Base-by-base conservation (phyloP, 1,140 invertebrate genomes). In the Lysiphlebus fabarum region DNA sequence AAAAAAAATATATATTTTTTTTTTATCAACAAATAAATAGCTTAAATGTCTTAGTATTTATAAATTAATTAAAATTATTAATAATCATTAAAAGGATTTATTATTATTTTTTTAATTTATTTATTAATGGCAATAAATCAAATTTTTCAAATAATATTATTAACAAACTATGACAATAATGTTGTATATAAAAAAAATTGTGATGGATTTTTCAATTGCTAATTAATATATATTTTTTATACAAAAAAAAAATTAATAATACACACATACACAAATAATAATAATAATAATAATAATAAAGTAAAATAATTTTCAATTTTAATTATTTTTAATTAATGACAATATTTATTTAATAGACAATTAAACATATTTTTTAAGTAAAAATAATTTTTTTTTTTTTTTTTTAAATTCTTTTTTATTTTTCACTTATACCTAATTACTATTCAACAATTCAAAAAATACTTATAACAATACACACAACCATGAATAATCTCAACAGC, bases 401-500 rank as follows among this genome's bases (percentile, higher is more conserved):
- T n/a, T n/a, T n/a, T n/a, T n/a, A n/a, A n/a, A n/a, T n/a, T n/a
- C n/a, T n/a, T n/a, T n/a, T 57, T 8, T 54, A 43, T 41, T 55
- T 50, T 36, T 44, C 47, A 49, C 62, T 63, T 63, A 63, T 38
- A 63, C 49, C 62, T 63, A 63, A 43, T 69, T 73, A 77, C 70
- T 79, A 78, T 76, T 79, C 72, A 79, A 78, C 76, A 79, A 78
- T 77, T 78, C 67, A 74, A 72, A 51, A 50, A 77, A 77, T 77
- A 77, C 74, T 78, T 78, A 77, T 76, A 75, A 72, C 72, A 67
- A 78, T 78, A 78, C 73, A 73, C 76, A 78, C 77, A 79, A 79
- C 77, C 77, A 75, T 74, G 75, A 76, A 77, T 79, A 79, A 79
- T 79, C 77, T 79, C 77, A 79, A 78, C 73, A 78, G 75, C 75